Evolutionary conservation across 2,888 invertebrate genomes (phyloP).

Genomic region (Dolomedes plantarius): DNA sequence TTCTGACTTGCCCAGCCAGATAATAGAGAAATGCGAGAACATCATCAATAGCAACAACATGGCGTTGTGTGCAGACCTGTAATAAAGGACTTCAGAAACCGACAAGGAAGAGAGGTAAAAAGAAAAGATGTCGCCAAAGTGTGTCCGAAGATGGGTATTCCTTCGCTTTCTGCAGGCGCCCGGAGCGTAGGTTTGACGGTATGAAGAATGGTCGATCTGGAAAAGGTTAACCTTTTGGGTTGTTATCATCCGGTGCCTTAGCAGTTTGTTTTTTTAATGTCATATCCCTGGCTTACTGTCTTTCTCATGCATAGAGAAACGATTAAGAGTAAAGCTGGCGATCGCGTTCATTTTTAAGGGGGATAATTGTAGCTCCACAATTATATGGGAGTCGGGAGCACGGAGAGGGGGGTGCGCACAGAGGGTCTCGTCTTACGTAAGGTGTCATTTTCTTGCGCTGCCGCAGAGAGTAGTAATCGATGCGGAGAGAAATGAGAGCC

Average conservation of each 20-base stretch:
- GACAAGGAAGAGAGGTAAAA: too few species aligned
- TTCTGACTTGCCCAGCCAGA: too few species aligned
- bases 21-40: too few species aligned
- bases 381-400: conserved; percentile 40
- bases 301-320: conserved; percentile 59
- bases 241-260: conserved; percentile 49
- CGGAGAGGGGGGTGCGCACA: background rate
- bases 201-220: conserved; percentile 53
- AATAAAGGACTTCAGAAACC: too few species aligned
- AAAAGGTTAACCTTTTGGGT: conserved; percentile 65
- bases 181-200: conserved; percentile 20
- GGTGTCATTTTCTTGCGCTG: conserved; percentile 39
- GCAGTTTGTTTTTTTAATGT: conserved; percentile 33
- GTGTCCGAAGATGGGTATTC: background rate
- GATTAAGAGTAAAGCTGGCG: conserved; percentile 31
- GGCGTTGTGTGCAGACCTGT: too few species aligned
- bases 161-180: background rate
- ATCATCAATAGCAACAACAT: too few species aligned
- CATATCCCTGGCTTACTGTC: conserved; percentile 21
- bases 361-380: conserved; percentile 46
- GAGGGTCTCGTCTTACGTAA: background rate
- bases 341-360: conserved; percentile 39
- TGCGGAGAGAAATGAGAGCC: conserved; percentile 14
- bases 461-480: conserved; percentile 15
- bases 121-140: conserved; percentile 42